phyloP scores from a whole-genome alignment of 2,797 vertebrate species.

The Catostomus latipinnis region DNA sequence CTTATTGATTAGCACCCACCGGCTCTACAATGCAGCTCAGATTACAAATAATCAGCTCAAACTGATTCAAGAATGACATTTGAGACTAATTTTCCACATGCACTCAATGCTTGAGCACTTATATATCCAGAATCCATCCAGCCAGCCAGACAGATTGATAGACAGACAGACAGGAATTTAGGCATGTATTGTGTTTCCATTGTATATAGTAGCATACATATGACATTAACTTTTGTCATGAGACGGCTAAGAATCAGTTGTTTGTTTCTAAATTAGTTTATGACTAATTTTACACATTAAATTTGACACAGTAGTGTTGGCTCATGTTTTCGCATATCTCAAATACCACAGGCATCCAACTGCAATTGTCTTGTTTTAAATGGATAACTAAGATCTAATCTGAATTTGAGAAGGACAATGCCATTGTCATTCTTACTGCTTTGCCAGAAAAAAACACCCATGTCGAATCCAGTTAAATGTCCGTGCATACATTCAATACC shows the following conservation, averaged over 20 bases:
- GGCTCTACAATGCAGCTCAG: conserved; percentile 3
- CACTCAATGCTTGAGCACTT: conserved; percentile 18
- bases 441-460: too few species aligned
- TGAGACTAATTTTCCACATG: conserved; percentile 36
- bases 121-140: too few species aligned
- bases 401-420: too few species aligned
- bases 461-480: too few species aligned
- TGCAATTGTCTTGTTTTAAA: conserved; percentile 15
- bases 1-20: conserved; percentile 26
- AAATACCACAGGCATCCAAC: not conserved
- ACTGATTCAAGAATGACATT: conserved; percentile 16
- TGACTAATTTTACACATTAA: not conserved
- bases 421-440: too few species aligned
- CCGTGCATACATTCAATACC: too few species aligned
- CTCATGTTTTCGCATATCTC: conserved; percentile 43
- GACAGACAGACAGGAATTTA: too few species aligned
- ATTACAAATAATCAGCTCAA: conserved; percentile 45
- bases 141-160: too few species aligned
- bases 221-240: conserved; percentile 9
- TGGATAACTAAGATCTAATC: not conserved
- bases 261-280: conserved; percentile 9
- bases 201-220: not conserved
- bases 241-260: conserved; percentile 20
- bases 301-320: not conserved
- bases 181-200: not conserved